Conservation (phyloP, 2,888 invertebrate genomes). For the Drosophila birchii region DNA sequence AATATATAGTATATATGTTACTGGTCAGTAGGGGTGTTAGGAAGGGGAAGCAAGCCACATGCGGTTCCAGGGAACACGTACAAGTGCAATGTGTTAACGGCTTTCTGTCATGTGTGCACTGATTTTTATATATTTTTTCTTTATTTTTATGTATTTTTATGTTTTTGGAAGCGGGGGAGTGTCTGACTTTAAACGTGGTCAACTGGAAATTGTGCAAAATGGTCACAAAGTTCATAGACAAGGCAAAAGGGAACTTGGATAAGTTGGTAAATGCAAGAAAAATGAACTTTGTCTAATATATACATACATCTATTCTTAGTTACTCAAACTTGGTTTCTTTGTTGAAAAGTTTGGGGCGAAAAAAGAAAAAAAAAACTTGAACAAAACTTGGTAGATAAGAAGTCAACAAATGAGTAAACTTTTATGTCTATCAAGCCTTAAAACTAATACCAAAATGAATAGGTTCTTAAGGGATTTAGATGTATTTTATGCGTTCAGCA, state of each 20-base stretch:
- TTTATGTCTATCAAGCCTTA: background rate
- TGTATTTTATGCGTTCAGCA: background rate
- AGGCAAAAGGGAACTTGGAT: constrained; percentile 2
- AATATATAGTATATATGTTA: background rate
- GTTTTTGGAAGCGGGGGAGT: constrained; percentile 9
- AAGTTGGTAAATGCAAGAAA: constrained; percentile 11
- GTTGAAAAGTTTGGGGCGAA: constrained; percentile 1
- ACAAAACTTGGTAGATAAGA: constrained; percentile 3
- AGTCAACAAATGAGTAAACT: background rate
- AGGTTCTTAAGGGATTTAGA: no score
- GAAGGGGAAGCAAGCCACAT: constrained; percentile 23
- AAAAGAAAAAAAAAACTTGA: background rate
- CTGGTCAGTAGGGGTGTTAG: background rate
- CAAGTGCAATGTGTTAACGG: constrained; percentile 46
- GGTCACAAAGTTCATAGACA: constrained; percentile 24
- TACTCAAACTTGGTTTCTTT: background rate
- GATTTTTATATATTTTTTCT: constrained; percentile 22
- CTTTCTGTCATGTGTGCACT: constrained; percentile 34
- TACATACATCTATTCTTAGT: background rate
- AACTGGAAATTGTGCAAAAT: constrained; percentile 28
- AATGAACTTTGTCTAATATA: constrained; percentile 2
- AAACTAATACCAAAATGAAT: background rate
- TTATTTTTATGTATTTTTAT: background rate
- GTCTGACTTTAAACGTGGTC: constrained; percentile 37
- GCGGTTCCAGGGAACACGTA: constrained; percentile 45